Percentiles rank a stretch among this genome's conserved stretches.
These are phyloP conservation scores for Psammodynastes pulverulentus DNA, from an alignment of 2,113 vertebrate species.

Conservation along the genomic window DNA sequence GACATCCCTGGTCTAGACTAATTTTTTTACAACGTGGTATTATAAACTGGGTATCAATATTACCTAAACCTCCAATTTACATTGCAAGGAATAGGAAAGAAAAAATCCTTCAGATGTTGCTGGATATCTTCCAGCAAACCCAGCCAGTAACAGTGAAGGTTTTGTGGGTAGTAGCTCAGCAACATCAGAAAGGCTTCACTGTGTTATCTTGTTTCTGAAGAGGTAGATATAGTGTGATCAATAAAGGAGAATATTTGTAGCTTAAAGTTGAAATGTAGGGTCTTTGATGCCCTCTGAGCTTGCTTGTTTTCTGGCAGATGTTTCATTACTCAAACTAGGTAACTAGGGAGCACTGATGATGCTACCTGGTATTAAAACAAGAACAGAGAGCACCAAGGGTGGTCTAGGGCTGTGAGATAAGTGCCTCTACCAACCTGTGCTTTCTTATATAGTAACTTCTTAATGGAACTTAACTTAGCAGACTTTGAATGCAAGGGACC, in stretches of 20 bases:
- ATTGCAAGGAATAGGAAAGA: not conserved
- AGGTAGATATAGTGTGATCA: not conserved
- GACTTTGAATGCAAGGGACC: not conserved
- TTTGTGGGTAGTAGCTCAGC: not conserved
- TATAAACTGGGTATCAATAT: not conserved
- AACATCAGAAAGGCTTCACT: not conserved
- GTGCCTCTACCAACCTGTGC: not conserved
- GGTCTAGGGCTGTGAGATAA: not conserved
- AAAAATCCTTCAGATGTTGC: not conserved
- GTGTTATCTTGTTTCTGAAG: not conserved
- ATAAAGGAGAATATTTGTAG: not conserved
- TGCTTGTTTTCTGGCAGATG: not conserved
- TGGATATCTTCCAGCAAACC: not conserved
- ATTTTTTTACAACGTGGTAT: not conserved
- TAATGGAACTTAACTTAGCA: not conserved
- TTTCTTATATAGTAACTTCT: not conserved
- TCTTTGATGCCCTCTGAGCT: not conserved
- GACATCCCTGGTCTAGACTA: not conserved
- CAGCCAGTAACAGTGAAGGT: not conserved
- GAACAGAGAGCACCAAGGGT: not conserved
- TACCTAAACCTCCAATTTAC: not conserved
- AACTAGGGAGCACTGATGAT: not conserved
- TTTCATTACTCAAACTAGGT: not conserved
- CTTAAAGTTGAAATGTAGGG: not conserved
- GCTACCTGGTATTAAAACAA: not conserved